Conservation (phyloP, 2,888 invertebrate genomes). For the Noctua comes region DNA sequence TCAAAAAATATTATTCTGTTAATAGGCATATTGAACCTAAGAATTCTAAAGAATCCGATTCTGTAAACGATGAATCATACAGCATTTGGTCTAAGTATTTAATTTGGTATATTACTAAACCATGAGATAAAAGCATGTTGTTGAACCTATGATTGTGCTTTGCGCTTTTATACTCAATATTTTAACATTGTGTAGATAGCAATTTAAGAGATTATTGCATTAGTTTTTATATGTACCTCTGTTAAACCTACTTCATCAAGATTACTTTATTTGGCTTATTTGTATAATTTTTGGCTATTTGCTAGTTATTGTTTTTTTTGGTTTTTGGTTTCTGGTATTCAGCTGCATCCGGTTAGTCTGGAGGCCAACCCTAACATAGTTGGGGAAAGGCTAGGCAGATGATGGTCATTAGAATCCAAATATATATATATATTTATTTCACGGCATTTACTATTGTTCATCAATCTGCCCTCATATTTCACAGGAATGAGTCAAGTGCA, state of each 20-base stretch:
- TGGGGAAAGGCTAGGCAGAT: too few species aligned
- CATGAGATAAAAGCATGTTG: background rate
- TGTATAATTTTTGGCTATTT: background rate
- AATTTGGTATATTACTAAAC: constrained; percentile 27
- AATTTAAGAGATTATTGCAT: constrained; percentile 10
- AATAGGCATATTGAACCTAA: constrained; percentile 46
- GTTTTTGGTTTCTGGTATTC: too few species aligned
- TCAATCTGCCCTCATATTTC: background rate
- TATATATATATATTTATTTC: constrained; percentile 33
- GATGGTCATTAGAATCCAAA: background rate
- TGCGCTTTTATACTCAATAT: background rate
- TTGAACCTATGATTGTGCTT: background rate
- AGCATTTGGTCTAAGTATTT: constrained; percentile 55
- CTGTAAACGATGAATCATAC: constrained; percentile 33
- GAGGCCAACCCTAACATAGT: too few species aligned
- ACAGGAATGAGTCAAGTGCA: background rate
- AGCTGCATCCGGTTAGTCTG: too few species aligned
- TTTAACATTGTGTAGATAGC: background rate
- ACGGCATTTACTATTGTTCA: constrained; percentile 9
- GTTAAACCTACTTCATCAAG: constrained; percentile 1
- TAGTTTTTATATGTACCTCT: background rate
- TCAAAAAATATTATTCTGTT: constrained; percentile 75
- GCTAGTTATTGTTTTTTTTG: too few species aligned
- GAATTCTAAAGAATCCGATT: constrained; percentile 42
- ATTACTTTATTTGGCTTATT: background rate